These are phyloP conservation scores for Aquatica leii DNA, from an alignment of 2,888 invertebrate genomes.

Conservation along the genomic window DNA sequence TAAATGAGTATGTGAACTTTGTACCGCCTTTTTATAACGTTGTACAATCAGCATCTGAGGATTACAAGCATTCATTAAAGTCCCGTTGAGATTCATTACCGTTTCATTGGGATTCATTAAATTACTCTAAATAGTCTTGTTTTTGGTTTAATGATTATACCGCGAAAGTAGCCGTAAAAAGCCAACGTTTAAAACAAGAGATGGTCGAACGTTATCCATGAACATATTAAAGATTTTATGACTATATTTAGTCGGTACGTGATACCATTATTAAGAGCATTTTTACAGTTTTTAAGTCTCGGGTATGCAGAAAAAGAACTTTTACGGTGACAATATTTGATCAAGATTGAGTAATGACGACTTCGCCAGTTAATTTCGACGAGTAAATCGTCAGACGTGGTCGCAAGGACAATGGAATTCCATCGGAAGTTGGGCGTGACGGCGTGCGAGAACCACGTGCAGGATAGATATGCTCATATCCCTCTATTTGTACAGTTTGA, in stretches of 20 bases:
- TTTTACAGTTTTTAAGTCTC: conserved; percentile 26
- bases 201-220: conserved; percentile 27
- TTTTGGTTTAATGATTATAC: conserved; percentile 34
- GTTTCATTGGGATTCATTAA: conserved; percentile 35
- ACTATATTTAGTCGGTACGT: conserved; percentile 35
- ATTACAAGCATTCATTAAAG: conserved; percentile 33
- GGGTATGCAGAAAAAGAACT: conserved; percentile 35
- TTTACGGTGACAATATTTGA: conserved; percentile 41
- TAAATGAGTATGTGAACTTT: neutral
- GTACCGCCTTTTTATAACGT: conserved; percentile 23
- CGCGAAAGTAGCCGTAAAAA: conserved; percentile 30
- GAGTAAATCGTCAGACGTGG: conserved; percentile 36
- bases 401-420: conserved; percentile 40
- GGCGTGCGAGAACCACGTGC: conserved; percentile 39
- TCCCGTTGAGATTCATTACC: conserved; percentile 35
- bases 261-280: conserved; percentile 24
- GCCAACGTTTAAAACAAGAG: conserved; percentile 30
- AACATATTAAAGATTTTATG: conserved; percentile 37
- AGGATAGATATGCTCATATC: conserved; percentile 28
- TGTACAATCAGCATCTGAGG: conserved; percentile 27
- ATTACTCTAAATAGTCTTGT: conserved; percentile 32
- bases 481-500: conserved; percentile 35
- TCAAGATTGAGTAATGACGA: conserved; percentile 40
- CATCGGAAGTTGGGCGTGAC: conserved; percentile 38
- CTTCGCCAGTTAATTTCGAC: conserved; percentile 33